Evolutionary conservation across 2,888 invertebrate species (phyloP).

Genomic region (Sturmia bella): DNA sequence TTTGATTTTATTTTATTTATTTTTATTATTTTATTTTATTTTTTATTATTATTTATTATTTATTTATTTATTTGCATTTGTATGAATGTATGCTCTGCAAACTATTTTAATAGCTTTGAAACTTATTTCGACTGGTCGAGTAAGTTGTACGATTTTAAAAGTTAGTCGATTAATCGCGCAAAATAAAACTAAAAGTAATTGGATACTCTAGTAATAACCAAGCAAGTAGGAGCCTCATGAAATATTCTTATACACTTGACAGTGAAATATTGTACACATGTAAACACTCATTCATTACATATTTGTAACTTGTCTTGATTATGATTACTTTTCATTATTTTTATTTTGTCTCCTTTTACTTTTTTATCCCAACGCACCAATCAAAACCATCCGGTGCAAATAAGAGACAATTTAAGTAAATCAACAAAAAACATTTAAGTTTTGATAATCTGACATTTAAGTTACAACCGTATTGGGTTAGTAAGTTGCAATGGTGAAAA

Average conservation of each 20-base stretch:
- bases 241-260: conserved; percentile 66
- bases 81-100: no score
- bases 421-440: conserved; percentile 43
- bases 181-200: no score
- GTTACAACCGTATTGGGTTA: conserved; percentile 61
- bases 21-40: no score
- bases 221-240: conserved; percentile 23
- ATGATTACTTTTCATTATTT: conserved; percentile 65
- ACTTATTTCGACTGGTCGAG: no score
- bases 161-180: no score
- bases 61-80: no score
- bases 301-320: conserved; percentile 68
- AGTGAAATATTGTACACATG: conserved; percentile 69
- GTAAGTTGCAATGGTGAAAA: conserved; percentile 9
- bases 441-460: conserved; percentile 64
- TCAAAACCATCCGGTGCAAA: conserved; percentile 21
- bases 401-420: conserved; percentile 36
- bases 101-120: no score
- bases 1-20: no score
- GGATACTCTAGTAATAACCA: neutral
- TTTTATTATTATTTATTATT: no score
- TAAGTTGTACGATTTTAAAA: no score
- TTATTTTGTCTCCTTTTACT: conserved; percentile 41
- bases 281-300: conserved; percentile 70
- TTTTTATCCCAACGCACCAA: conserved; percentile 11